Evolutionary conservation across 1,140 invertebrate species (phyloP).

Genomic region (Bombus turneri): DNA sequence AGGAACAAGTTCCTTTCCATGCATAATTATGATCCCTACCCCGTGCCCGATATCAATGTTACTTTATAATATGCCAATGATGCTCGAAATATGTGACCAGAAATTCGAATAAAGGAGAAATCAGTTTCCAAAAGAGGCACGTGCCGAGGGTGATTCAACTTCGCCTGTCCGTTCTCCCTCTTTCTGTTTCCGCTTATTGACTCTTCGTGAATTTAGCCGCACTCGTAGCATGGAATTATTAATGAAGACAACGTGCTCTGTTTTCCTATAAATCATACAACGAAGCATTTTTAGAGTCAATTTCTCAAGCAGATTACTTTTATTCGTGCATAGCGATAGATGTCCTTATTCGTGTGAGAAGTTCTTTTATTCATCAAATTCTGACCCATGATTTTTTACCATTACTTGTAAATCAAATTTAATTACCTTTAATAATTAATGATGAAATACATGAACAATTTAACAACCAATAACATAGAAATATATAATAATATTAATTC

Average conservation of each 20-base stretch:
- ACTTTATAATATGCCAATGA: slow-evolving; percentile 37
- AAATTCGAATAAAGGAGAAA: slow-evolving; percentile 48
- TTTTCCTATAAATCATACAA: background rate
- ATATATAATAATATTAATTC: no score
- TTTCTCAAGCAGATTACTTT: background rate
- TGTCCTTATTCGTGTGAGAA: no score
- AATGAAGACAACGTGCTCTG: background rate
- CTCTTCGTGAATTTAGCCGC: slow-evolving; percentile 1
- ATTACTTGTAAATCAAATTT: no score
- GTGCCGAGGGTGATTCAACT: slow-evolving; percentile 29
- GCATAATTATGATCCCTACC: background rate
- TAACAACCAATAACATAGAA: no score
- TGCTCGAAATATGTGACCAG: slow-evolving; percentile 50
- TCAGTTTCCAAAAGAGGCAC: slow-evolving; percentile 32
- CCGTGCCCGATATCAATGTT: slow-evolving; percentile 20
- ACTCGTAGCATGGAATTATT: background rate
- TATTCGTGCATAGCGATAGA: no score
- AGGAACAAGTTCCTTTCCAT: background rate
- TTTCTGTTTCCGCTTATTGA: slow-evolving; percentile 19
- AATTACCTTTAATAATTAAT: no score
- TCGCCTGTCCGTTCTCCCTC: background rate
- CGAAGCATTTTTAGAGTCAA: background rate
- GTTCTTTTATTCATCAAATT: no score
- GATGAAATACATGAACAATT: no score
- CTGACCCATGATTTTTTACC: no score